phyloP scores from a whole-genome alignment of 2,797 vertebrate genomes.

The Enteromius thamalakanensis region DNA sequence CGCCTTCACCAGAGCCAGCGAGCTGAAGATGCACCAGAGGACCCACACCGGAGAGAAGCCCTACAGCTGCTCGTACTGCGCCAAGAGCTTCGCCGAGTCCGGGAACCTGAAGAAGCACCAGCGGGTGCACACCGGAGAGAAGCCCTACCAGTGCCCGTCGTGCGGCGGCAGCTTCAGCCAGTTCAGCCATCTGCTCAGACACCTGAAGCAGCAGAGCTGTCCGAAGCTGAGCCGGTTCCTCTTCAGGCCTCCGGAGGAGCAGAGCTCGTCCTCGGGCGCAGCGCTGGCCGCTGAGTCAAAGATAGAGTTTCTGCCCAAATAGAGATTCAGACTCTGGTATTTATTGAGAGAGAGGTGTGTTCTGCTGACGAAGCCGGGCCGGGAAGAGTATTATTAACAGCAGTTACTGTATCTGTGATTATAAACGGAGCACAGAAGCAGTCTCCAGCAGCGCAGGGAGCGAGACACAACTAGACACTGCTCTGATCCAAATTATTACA shows the following conservation, averaged over 20 bases:
- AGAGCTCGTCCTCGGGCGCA: neutral
- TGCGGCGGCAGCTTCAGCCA: slow-evolving; percentile 69
- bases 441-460: no score
- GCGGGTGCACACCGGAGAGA: slow-evolving; percentile 62
- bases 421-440: neutral
- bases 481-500: no score
- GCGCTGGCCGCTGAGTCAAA: neutral
- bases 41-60: slow-evolving; percentile 66
- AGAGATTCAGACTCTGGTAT: no score
- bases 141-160: slow-evolving; percentile 52
- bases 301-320: neutral
- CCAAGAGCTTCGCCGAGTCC: slow-evolving; percentile 66
- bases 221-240: neutral
- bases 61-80: slow-evolving; percentile 55
- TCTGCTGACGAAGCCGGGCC: neutral
- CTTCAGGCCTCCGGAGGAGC: neutral
- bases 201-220: slow-evolving; percentile 14
- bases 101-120: slow-evolving; percentile 68
- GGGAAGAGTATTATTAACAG: no score
- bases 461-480: neutral
- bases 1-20: slow-evolving; percentile 69
- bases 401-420: neutral
- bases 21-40: slow-evolving; percentile 69
- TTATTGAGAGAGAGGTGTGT: neutral
- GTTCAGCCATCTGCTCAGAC: slow-evolving; percentile 53